Base-by-base conservation (phyloP, 2,797 vertebrate genomes). In the Sebastes iracundus region DNA sequence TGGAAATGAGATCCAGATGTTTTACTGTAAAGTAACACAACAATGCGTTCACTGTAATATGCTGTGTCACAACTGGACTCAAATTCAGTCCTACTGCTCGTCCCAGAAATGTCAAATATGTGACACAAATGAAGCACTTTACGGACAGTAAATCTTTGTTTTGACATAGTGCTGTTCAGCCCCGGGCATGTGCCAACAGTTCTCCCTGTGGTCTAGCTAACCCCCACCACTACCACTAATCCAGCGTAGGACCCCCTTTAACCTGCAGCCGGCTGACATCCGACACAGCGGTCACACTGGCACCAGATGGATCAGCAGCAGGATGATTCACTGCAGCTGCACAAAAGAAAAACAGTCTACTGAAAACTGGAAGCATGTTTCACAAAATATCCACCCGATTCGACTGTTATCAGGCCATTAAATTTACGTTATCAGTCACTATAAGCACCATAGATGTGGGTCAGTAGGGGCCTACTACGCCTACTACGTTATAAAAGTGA, bases 1-100 rank as follows among this genome's bases (percentile, higher is more conserved):
- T 46, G 14, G 38, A 46, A 46, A 53, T 42, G 5, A 27, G 68
- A 52, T 1, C 85, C 87, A 88, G 84, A 85, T 92, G 88, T 84
- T 67, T 62, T 2, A 25, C 8, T 53, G 52, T 22, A n/a, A 52
- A n/a, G 38, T 16, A 16, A 46, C 38, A 42, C 38, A 16, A 46
- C 14, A 46, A 46, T 46, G 49, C 8, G 20, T 8, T 52, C 49
- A 52, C 14, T 14, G 7, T 52, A 52, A 52, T 20, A 52, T 52
- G 20, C 7, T n/a, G 18, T n/a, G 49, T 52, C 49, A 52, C 49
- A 52, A n/a, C 49, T 52, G 20, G 7, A 52, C 49, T n/a, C 20
- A 52, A 52, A 52, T 52, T n/a, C 20, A 52, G 18, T 52, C 49
- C 7, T 7, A 52, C 46, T 52, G 49, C 20, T 2, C 1, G 6